Conservation (phyloP, 2,888 invertebrate genomes). For the Drosophila mimetica region DNA sequence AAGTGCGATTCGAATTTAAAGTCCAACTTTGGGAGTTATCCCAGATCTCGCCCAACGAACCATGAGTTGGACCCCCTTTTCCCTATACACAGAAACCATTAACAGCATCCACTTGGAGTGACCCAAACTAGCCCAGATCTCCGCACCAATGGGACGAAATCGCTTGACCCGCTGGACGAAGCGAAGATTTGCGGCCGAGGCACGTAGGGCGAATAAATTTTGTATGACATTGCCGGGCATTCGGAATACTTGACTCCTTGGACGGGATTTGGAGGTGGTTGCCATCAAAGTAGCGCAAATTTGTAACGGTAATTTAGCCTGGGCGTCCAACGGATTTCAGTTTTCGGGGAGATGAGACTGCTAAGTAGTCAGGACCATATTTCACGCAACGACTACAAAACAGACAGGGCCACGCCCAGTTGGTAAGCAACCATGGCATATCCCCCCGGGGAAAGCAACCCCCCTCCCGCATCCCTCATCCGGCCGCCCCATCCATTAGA, state of each 20-base stretch:
- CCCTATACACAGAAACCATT: constrained; percentile 52
- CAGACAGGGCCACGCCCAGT: constrained; percentile 47
- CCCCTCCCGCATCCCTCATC: background rate
- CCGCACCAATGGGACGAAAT: constrained; percentile 2
- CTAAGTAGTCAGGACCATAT: constrained; percentile 49
- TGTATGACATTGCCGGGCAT: constrained; percentile 24
- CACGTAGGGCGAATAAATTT: constrained; percentile 57
- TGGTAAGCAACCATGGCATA: constrained; percentile 8
- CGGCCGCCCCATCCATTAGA: constrained; percentile 15
- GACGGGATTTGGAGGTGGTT: background rate
- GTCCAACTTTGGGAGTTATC: background rate
- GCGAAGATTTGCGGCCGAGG: constrained; percentile 52
- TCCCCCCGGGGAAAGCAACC: background rate
- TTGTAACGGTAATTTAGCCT: constrained; percentile 51
- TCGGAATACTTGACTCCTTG: constrained; percentile 10
- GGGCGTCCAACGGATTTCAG: constrained; percentile 30
- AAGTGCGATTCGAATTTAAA: background rate
- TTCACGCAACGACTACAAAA: constrained; percentile 52
- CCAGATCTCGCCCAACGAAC: constrained; percentile 51
- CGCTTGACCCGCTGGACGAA: constrained; percentile 36
- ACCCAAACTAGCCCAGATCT: constrained; percentile 29
- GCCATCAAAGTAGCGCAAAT: constrained; percentile 51
- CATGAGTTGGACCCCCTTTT: constrained; percentile 37
- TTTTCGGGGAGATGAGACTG: constrained; percentile 4
- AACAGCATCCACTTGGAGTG: constrained; percentile 45